Evolutionary conservation across 35 echinoderm and acorn worm genomes (phyloP), one percentile per base, ranked within the genome.

Genomic region (Holothuria glaberrima): DNA sequence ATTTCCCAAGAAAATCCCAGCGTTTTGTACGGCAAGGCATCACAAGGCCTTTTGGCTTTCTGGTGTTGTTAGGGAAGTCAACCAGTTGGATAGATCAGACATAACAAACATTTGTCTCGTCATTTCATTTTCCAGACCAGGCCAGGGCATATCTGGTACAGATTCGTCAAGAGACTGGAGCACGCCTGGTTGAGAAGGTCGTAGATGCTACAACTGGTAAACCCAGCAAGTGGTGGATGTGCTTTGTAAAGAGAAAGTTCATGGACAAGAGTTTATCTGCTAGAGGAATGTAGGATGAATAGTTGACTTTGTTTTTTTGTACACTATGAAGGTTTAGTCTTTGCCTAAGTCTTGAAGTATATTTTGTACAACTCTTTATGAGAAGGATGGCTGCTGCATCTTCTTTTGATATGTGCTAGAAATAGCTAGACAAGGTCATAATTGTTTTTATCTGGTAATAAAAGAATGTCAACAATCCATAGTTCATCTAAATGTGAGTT

Each of bases 211-310:
- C 56, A 2, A 99, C 97, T 0, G 65, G 93, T 48, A 94, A 89
- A 46, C 97, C 97, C 27, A 95, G 90, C 88, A 99, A 99, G 38
- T 99, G 94, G 93, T 99, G 97, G 97, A 95, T 99, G 91, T 99
- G 97, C 90, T 99, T 99, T 74, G 78, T 71, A 9, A 99, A 99
- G 86, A 99, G 91, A 74, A 99, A 99, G 76, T 99, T 99, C 69
- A 99, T 99, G 97, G 97, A 99, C 58, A 95, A 95, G 68, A 99
- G 97, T 90, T 88, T 99, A 30, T 87, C 91, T 41, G 96, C 86
- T 50, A 65, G 69, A 17, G 97, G 97, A 84, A 84, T 84, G 80
- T 84, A 84, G 80, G 21, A 54, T 54, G 80, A 60, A 33, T 82
- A 54, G 2, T 21, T 16, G 18, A 48, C 9, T 61, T 84, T 61